A percentile compares a stretch with the other conserved stretches of the same genome.
These are phyloP conservation scores for Drosophila nigrodunni DNA, from an alignment of 1,140 invertebrate genomes.

Conservation along the genomic window DNA sequence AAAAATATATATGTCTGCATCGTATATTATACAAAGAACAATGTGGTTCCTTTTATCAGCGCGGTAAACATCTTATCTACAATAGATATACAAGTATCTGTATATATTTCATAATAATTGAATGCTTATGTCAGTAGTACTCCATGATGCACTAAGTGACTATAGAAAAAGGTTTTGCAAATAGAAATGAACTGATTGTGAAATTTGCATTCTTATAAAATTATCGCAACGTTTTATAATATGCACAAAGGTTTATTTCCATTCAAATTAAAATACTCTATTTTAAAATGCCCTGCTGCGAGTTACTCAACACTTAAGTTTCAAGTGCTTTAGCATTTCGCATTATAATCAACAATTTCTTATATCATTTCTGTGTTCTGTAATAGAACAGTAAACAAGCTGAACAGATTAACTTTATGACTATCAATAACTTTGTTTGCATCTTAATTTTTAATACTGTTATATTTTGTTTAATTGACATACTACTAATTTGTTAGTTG, in stretches of 20 bases:
- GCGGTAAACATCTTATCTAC: conserved; percentile 14
- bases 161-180: not conserved
- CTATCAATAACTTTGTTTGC: too few species aligned
- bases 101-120: conserved; percentile 4
- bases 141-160: not conserved
- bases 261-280: not conserved
- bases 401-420: not conserved
- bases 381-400: not conserved
- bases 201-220: not conserved
- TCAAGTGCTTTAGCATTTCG: not conserved
- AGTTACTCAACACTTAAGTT: not conserved
- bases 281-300: not conserved
- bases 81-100: conserved; percentile 8
- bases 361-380: not conserved
- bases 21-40: not conserved
- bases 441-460: too few species aligned
- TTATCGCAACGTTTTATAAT: not conserved
- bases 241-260: not conserved
- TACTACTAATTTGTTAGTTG: too few species aligned
- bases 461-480: too few species aligned
- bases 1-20: not conserved
- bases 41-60: conserved; percentile 1
- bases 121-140: not conserved
- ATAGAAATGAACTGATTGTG: not conserved
- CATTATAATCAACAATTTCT: not conserved